Evolutionary conservation across 2,113 vertebrate genomes (phyloP).

Genomic region (Athene noctua): DNA sequence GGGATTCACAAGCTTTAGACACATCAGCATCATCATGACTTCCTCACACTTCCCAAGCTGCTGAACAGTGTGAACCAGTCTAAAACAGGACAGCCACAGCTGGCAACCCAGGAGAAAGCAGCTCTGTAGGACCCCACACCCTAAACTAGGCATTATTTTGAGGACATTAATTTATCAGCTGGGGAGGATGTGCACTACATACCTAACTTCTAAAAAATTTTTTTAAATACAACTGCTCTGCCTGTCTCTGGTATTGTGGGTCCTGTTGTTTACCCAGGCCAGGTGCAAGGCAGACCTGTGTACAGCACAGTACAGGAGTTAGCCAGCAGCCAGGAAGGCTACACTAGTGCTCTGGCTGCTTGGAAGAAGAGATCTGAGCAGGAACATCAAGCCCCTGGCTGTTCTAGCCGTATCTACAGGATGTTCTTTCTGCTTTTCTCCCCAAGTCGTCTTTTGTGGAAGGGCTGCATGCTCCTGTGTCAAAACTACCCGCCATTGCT

Average conservation of each 20-base stretch:
- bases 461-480: neutral
- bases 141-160: neutral
- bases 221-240: neutral
- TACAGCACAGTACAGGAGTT: neutral
- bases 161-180: neutral
- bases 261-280: neutral
- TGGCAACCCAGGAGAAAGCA: neutral
- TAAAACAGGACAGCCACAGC: neutral
- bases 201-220: neutral
- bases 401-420: neutral
- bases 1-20: neutral
- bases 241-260: neutral
- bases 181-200: neutral
- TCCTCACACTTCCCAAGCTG: neutral
- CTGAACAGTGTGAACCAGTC: neutral
- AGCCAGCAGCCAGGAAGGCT: neutral
- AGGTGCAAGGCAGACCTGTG: neutral
- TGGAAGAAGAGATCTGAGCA: neutral
- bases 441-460: neutral
- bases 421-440: neutral
- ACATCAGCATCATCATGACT: neutral
- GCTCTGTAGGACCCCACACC: neutral
- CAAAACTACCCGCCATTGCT: neutral
- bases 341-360: neutral
- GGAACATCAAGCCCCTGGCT: neutral